Conservation (phyloP, 1,140 invertebrate genomes). For the Rhagoletis zephyria region DNA sequence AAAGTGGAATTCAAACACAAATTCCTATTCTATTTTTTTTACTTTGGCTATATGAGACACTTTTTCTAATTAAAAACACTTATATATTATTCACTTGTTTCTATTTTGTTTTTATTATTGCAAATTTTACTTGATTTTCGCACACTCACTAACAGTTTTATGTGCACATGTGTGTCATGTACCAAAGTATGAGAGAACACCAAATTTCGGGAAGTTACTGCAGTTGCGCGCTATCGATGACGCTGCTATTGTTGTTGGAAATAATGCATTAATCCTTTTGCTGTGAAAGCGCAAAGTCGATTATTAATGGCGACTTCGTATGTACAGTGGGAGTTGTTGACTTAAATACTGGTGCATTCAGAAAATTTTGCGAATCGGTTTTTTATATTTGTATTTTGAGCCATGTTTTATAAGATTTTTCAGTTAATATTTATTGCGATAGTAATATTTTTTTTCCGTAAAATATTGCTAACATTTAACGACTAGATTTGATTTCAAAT, state of each 20-base stretch:
- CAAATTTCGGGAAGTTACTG: background rate
- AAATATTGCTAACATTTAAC: conserved; percentile 20
- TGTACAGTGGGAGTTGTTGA: background rate
- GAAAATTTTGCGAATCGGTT: background rate
- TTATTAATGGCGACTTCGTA: background rate
- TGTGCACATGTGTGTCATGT: background rate
- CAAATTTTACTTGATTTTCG: background rate
- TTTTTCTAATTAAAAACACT: background rate
- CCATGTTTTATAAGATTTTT: background rate
- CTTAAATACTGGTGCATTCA: background rate
- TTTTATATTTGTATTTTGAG: background rate
- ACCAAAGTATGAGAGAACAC: conserved; percentile 2
- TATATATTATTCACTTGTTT: background rate
- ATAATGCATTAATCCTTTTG: background rate
- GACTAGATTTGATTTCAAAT: conserved; percentile 24
- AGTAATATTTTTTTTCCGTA: background rate
- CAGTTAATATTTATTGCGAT: background rate
- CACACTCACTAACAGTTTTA: background rate
- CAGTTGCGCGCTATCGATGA: background rate
- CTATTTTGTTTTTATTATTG: background rate
- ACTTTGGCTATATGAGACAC: background rate
- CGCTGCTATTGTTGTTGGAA: background rate
- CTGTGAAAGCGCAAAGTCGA: background rate
- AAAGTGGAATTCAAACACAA: background rate
- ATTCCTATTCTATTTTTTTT: background rate